Conservation (phyloP, 1,140 invertebrate species). For the Platyscapa corneri region DNA sequence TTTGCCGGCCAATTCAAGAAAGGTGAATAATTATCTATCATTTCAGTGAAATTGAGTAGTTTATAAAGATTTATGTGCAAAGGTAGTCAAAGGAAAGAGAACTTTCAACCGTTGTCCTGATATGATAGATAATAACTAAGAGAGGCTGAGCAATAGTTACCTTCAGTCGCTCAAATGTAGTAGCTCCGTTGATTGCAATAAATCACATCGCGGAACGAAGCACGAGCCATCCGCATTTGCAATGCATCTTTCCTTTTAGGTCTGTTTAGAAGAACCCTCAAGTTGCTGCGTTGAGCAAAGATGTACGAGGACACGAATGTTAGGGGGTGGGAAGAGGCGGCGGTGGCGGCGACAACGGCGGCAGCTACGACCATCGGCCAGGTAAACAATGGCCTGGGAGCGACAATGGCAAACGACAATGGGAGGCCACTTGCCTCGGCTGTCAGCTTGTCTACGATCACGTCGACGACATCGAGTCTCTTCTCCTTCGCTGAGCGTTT, state of each 20-base stretch:
- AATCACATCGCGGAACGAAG: conserved; percentile 17
- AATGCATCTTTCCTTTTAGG: conserved; percentile 10
- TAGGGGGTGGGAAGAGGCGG: neutral
- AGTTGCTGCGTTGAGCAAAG: conserved; percentile 2
- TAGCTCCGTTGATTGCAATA: conserved; percentile 20
- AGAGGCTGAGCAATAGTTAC: neutral
- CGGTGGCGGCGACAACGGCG: neutral
- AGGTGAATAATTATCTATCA: neutral
- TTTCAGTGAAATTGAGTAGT: neutral
- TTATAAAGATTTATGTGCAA: neutral
- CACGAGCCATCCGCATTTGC: neutral
- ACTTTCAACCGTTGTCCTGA: neutral
- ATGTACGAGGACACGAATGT: neutral
- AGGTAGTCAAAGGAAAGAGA: neutral
- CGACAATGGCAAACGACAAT: conserved; percentile 34
- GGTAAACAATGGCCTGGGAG: conserved; percentile 33
- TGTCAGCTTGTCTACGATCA: conserved; percentile 30
- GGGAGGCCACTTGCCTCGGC: conserved; percentile 44
- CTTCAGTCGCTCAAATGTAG: conserved; percentile 2
- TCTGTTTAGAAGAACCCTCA: conserved; percentile 12
- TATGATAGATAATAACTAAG: neutral
- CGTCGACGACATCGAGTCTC: neutral
- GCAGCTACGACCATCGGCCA: neutral
- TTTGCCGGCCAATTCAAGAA: neutral
- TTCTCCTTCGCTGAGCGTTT: neutral